Evolutionary conservation across 2,888 invertebrate genomes (phyloP).

Genomic region (Callyntrura sp.): DNA sequence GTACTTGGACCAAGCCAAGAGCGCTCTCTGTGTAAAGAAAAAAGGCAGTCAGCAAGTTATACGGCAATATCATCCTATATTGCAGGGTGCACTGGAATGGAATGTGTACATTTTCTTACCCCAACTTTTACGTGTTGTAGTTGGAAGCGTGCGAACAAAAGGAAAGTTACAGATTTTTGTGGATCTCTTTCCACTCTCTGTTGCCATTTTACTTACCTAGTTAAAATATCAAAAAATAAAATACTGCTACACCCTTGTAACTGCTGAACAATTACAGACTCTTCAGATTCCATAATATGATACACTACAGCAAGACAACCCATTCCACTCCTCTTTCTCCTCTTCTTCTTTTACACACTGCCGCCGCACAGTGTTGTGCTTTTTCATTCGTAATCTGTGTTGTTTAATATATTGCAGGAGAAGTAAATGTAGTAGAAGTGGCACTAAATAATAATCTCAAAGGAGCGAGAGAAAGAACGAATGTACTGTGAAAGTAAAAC

Average conservation of each 20-base stretch:
- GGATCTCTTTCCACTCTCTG: background rate
- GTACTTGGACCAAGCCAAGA: constrained; percentile 50
- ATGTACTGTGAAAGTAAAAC: constrained; percentile 46
- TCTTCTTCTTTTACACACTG: too few relatives aligned
- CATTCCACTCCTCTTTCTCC: background rate
- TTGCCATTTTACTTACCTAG: constrained; percentile 1
- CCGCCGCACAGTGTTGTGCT: constrained; percentile 4
- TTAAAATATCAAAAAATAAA: constrained; percentile 22
- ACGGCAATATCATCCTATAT: constrained; percentile 19
- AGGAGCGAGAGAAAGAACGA: constrained; percentile 31
- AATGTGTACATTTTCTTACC: background rate
- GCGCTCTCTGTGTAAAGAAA: background rate
- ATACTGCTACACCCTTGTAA: background rate
- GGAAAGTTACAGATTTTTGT: constrained; percentile 10
- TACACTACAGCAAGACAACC: constrained; percentile 4
- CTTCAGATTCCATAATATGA: constrained; percentile 30
- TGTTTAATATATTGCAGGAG: constrained; percentile 68
- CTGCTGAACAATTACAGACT: constrained; percentile 22
- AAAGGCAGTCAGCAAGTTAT: constrained; percentile 8
- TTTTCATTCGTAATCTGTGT: constrained; percentile 59
- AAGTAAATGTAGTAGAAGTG: constrained; percentile 71
- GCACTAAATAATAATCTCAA: constrained; percentile 74
- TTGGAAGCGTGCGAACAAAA: background rate
- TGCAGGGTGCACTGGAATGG: constrained; percentile 9
- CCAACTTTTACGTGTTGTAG: background rate